phyloP scores from a whole-genome alignment of 1,140 invertebrate species.

The Episyrphus balteatus region DNA sequence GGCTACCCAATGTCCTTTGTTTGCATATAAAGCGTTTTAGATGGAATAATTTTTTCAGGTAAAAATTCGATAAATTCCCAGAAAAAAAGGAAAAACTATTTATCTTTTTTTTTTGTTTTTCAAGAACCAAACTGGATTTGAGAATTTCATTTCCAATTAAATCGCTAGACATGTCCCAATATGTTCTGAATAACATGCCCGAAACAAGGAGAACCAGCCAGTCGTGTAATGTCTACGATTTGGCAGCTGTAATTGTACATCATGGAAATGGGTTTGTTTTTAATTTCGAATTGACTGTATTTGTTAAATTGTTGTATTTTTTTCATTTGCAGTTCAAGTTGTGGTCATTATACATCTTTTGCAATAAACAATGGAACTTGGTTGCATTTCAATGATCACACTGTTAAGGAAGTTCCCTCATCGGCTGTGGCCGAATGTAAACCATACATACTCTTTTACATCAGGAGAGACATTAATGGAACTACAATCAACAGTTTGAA shows the following conservation, averaged over 20 bases:
- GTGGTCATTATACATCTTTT: constrained; percentile 78
- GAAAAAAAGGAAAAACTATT: too few relatives aligned
- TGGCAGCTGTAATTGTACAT: constrained; percentile 76
- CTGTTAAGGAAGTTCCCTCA: constrained; percentile 60
- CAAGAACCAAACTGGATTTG: constrained; percentile 55
- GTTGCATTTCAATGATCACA: constrained; percentile 83
- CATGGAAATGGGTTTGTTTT: constrained; percentile 43
- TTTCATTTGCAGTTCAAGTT: constrained; percentile 50
- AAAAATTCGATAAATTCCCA: too few relatives aligned
- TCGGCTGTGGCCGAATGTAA: constrained; percentile 65
- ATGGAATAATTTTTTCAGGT: constrained; percentile 47
- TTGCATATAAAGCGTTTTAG: constrained; percentile 77
- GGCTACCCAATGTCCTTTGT: constrained; percentile 74
- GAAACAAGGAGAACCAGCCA: constrained; percentile 52
- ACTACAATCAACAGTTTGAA: too few relatives aligned
- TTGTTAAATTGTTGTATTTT: background rate
- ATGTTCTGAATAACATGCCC: constrained; percentile 56
- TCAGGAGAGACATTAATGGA: constrained; percentile 47
- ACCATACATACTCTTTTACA: constrained; percentile 80
- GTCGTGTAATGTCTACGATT: constrained; percentile 62
- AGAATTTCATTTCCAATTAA: constrained; percentile 66
- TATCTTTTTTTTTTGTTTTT: too few relatives aligned
- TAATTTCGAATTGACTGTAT: background rate
- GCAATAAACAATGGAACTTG: constrained; percentile 69
- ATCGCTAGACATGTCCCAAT: constrained; percentile 68